Evolutionary conservation across 2,113 vertebrate species (phyloP).

Genomic region (Lagenorhynchus albirostris): DNA sequence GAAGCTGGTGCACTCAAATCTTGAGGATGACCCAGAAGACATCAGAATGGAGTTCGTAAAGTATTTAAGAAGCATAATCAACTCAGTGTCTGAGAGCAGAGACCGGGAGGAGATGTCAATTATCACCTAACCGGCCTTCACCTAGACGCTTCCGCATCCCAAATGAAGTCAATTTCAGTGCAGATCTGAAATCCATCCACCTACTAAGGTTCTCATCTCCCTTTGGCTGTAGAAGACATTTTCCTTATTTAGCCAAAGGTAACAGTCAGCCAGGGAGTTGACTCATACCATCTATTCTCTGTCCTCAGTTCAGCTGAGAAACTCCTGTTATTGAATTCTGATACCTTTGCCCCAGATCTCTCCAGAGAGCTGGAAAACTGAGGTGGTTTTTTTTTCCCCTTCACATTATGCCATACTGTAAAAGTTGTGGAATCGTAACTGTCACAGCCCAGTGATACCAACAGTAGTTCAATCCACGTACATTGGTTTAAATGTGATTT

Average conservation of each 20-base stretch:
- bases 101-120: slow-evolving; percentile 96
- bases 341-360: neutral
- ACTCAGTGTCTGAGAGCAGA: slow-evolving; percentile 90
- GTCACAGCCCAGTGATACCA: neutral
- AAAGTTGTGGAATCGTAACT: neutral
- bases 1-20: slow-evolving; percentile 90
- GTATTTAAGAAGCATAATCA: slow-evolving; percentile 89
- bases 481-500: neutral
- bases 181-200: neutral
- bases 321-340: neutral
- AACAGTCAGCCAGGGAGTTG: neutral
- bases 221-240: neutral
- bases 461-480: neutral
- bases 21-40: slow-evolving; percentile 95
- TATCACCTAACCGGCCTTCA: slow-evolving; percentile 81
- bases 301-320: neutral
- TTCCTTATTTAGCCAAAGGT: neutral
- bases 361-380: neutral
- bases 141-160: neutral
- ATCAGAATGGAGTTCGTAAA: slow-evolving; percentile 89
- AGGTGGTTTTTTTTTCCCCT: neutral
- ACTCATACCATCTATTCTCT: neutral
- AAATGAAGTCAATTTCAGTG: neutral
- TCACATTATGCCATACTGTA: neutral
- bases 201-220: neutral